Conservation (phyloP, 1,140 invertebrate genomes). For the Galendromus occidentalis region DNA sequence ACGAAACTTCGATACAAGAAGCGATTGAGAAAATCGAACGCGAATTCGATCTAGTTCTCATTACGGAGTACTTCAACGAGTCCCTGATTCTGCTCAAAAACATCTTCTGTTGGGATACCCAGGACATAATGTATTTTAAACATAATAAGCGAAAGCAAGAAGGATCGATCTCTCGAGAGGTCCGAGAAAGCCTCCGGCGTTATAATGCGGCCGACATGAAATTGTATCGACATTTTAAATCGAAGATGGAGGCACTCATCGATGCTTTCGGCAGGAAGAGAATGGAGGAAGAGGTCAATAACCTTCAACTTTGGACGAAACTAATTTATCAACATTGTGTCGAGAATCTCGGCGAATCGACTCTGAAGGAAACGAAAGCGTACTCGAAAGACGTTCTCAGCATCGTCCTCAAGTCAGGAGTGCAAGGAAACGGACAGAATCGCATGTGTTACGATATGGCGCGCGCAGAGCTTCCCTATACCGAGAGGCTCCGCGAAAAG, state of each 20-base stretch:
- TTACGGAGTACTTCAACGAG: constrained; percentile 35
- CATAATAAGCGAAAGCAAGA: constrained; percentile 11
- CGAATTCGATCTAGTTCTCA: constrained; percentile 34
- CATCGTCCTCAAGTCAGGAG: not conserved
- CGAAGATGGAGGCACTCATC: constrained; percentile 2
- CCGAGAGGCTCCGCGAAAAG: not conserved
- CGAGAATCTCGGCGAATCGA: not conserved
- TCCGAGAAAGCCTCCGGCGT: not conserved
- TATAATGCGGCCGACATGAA: not conserved
- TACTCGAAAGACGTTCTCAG: constrained; percentile 4
- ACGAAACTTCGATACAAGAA: constrained; percentile 16
- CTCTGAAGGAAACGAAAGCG: not conserved
- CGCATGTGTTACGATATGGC: not conserved
- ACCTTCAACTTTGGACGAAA: not conserved
- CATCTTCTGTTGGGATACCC: constrained; percentile 31
- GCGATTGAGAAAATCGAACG: constrained; percentile 25
- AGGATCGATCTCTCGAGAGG: not conserved
- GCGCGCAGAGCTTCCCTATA: constrained; percentile 2
- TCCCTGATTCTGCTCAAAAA: constrained; percentile 32
- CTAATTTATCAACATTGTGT: constrained; percentile 7
- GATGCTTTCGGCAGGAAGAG: not conserved
- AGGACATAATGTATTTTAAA: constrained; percentile 25
- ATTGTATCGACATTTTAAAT: not conserved
- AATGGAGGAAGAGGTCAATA: constrained; percentile 8
- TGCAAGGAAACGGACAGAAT: not conserved